Conservation (phyloP, 2,797 vertebrate genomes). For the Psittacula echo region DNA sequence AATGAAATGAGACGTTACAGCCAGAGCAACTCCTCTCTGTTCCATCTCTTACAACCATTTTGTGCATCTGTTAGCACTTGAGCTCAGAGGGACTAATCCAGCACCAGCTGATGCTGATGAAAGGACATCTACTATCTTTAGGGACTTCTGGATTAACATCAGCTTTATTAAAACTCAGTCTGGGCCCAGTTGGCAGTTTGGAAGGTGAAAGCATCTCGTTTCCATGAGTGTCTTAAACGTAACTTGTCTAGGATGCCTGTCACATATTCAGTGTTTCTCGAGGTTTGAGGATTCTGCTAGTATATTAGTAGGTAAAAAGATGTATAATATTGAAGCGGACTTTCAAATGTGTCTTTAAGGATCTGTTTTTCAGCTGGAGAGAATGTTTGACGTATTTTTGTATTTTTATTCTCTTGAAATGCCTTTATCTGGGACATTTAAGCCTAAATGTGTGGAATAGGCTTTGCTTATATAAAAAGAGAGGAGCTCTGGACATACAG, state of each 20-base stretch:
- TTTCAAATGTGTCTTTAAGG: not conserved
- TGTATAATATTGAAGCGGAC: not conserved
- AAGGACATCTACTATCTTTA: not conserved
- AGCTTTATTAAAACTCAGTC: not conserved
- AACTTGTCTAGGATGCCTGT: not conserved
- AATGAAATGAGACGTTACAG: not conserved
- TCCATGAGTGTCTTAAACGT: rapidly evolving
- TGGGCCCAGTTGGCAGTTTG: not conserved
- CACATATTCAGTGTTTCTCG: not conserved
- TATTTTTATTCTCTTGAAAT: not conserved
- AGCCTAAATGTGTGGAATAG: not conserved
- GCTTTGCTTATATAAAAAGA: not conserved
- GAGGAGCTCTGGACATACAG: not conserved
- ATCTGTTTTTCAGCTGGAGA: not conserved
- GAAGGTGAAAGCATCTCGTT: not conserved
- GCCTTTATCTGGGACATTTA: not conserved
- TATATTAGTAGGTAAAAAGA: not conserved
- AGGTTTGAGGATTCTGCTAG: not conserved
- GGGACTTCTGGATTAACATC: not conserved
- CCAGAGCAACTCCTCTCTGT: not conserved
- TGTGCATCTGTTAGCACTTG: not conserved
- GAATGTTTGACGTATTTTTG: not conserved
- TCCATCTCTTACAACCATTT: not conserved
- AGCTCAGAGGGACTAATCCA: not conserved
- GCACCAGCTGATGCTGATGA: not conserved